Conservation (phyloP, 2,888 invertebrate genomes). For the Tachina grossa region DNA sequence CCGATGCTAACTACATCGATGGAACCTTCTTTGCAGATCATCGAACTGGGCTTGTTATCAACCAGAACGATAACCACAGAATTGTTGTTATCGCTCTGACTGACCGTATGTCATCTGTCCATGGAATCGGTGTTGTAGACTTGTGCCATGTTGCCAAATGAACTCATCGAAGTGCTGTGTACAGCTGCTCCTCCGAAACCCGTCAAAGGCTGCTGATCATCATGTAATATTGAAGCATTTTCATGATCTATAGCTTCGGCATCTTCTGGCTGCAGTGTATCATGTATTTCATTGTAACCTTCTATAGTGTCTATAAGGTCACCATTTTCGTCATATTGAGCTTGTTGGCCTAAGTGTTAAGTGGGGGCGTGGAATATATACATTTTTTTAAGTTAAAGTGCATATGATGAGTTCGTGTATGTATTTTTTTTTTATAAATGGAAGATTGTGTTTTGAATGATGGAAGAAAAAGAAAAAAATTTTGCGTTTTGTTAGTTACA, state of each 20-base stretch:
- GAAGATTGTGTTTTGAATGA: slow-evolving; percentile 72
- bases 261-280: slow-evolving; percentile 75
- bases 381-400: slow-evolving; percentile 50
- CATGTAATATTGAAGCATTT: slow-evolving; percentile 80
- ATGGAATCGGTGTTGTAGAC: slow-evolving; percentile 72
- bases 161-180: slow-evolving; percentile 77
- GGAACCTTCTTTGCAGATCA: slow-evolving; percentile 81
- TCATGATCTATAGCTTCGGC: slow-evolving; percentile 80
- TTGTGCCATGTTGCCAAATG: slow-evolving; percentile 75
- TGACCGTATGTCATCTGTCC: slow-evolving; percentile 82
- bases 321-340: slow-evolving; percentile 77
- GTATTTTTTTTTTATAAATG: slow-evolving; percentile 70
- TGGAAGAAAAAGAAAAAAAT: slow-evolving; percentile 74
- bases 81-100: slow-evolving; percentile 82
- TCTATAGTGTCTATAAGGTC: slow-evolving; percentile 80
- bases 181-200: slow-evolving; percentile 78
- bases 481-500: slow-evolving; percentile 76
- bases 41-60: slow-evolving; percentile 82
- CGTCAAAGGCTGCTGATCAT: slow-evolving; percentile 81
- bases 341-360: slow-evolving; percentile 73
- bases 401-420: slow-evolving; percentile 61
- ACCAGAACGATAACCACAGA: slow-evolving; percentile 82
- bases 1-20: slow-evolving; percentile 76
- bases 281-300: slow-evolving; percentile 75
- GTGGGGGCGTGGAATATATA: slow-evolving; percentile 21